phyloP scores from a whole-genome alignment of 2,888 invertebrate genomes.

The Himalopsyche tibetana region DNA sequence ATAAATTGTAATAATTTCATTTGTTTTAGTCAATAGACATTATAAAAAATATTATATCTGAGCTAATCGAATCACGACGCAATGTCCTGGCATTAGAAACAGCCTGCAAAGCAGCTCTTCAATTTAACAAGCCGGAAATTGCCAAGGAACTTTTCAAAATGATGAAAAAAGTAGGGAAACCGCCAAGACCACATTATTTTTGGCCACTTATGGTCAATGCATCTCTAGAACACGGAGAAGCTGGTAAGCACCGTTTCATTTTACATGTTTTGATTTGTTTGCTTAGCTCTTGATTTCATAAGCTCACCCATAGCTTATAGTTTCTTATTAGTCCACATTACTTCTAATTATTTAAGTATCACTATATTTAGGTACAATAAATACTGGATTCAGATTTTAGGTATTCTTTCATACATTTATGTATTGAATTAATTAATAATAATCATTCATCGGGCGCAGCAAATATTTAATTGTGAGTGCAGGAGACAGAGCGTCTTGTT shows the following conservation, averaged over 20 bases:
- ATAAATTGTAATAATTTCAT: not conserved
- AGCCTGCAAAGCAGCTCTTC: conserved; percentile 77
- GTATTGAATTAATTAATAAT: too few relatives aligned
- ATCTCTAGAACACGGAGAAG: conserved; percentile 76
- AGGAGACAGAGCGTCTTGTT: too few relatives aligned
- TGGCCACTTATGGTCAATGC: conserved; percentile 80
- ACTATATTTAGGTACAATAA: too few relatives aligned
- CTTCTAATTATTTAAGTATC: too few relatives aligned
- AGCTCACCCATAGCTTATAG: too few relatives aligned
- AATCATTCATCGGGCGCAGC: too few relatives aligned
- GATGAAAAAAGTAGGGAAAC: conserved; percentile 72
- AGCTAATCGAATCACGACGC: conserved; percentile 73
- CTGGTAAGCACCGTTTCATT: conserved; percentile 69
- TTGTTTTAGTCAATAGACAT: conserved; percentile 72
- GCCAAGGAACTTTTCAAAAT: conserved; percentile 73
- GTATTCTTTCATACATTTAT: too few relatives aligned
- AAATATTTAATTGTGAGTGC: too few relatives aligned
- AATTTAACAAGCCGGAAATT: conserved; percentile 72
- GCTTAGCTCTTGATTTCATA: not conserved
- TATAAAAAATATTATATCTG: conserved; percentile 73
- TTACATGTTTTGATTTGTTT: not conserved
- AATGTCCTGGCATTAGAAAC: conserved; percentile 76
- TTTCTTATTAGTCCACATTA: too few relatives aligned
- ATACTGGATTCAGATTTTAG: too few relatives aligned
- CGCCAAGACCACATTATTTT: conserved; percentile 80